Conservation (phyloP, 2,888 invertebrate genomes). For the Frankliniella intonsa region DNA sequence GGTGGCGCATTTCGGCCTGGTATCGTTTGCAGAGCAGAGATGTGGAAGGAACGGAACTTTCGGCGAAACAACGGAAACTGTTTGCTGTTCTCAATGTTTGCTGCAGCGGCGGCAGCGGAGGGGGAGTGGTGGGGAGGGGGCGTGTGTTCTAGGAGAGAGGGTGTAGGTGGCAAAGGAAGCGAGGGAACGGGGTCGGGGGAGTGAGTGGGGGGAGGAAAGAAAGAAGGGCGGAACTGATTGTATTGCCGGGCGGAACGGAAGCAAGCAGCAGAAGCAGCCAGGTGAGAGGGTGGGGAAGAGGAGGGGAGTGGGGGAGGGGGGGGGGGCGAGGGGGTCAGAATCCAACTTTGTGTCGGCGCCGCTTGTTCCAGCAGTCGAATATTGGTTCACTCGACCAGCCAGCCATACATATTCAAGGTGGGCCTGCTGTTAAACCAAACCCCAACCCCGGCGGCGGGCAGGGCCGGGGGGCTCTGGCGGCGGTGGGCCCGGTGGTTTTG, state of each 20-base stretch:
- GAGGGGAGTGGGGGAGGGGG: neutral
- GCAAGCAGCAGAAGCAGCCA: neutral
- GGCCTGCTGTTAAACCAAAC: neutral
- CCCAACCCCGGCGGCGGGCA: neutral
- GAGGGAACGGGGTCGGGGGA: neutral
- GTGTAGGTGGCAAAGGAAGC: neutral
- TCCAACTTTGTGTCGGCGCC: conserved; percentile 19
- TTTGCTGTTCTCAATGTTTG: conserved; percentile 25
- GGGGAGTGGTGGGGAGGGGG: neutral
- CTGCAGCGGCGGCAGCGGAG: neutral
- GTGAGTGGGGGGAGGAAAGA: neutral
- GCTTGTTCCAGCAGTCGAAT: neutral
- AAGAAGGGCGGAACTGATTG: conserved; percentile 17
- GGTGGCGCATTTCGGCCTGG: neutral
- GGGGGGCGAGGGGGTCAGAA: neutral
- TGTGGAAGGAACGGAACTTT: conserved; percentile 26
- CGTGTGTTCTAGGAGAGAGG: neutral
- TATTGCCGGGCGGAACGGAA: neutral
- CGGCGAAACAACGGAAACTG: conserved; percentile 21
- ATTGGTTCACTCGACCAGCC: neutral
- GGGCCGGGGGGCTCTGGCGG: neutral
- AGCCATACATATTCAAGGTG: conserved; percentile 25
- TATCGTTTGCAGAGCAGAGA: conserved; percentile 13
- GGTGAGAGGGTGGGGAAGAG: neutral
- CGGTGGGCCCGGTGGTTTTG: neutral